Percentiles rank a stretch among this genome's conserved stretches.
Conservation (phyloP, 2,113 vertebrate genomes). For the Romanogobio albipinnatus region DNA sequence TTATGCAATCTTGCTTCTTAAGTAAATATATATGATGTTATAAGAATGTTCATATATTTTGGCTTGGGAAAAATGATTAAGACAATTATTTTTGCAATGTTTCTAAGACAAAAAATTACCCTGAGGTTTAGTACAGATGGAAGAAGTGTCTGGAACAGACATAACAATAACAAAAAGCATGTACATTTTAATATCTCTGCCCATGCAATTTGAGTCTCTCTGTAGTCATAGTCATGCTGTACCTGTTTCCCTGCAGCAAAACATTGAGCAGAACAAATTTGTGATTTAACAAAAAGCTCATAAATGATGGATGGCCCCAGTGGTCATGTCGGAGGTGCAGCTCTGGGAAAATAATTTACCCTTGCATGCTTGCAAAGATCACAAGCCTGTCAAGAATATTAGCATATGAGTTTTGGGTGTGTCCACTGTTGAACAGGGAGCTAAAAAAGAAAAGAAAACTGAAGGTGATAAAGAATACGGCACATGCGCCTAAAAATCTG, state of each 20-base stretch:
- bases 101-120: neutral
- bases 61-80: neutral
- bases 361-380: neutral
- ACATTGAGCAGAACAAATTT: constrained; percentile 29
- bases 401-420: neutral
- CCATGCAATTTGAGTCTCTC: neutral
- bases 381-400: neutral
- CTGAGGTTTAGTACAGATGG: neutral
- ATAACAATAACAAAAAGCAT: constrained; percentile 24
- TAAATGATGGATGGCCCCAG: constrained; percentile 22
- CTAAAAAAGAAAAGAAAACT: constrained; percentile 4
- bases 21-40: neutral
- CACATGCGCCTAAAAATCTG: neutral
- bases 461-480: neutral
- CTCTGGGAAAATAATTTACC: neutral
- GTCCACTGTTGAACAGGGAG: neutral
- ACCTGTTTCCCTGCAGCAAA: constrained; percentile 2
- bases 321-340: constrained; percentile 15
- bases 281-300: constrained; percentile 19
- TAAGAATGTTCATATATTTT: neutral
- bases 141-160: neutral
- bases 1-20: neutral
- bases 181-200: neutral
- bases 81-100: neutral
- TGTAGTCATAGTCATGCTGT: neutral